Evolutionary conservation across 2,113 vertebrate genomes (phyloP), one percentile per base, ranked within the genome.

Genomic region (Morone saxatilis): DNA sequence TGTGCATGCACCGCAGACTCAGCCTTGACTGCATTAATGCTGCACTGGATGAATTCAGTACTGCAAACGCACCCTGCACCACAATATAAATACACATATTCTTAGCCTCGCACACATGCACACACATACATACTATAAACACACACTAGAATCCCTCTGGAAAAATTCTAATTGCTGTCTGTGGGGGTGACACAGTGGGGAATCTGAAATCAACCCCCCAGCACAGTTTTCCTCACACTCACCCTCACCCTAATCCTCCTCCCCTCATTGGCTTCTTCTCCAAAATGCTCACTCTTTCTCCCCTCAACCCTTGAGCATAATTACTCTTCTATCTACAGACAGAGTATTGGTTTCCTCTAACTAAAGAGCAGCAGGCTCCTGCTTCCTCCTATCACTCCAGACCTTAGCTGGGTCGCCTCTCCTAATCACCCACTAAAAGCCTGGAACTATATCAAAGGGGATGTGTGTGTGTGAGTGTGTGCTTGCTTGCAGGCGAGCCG

Each of bases 401-500:
- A 91, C 91, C 93, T 86, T 83, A 87, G 90, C 78, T 81, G 61
- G 76, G 86, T 92, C 86, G 84, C 90, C 80, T 94, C 84, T 89
- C 89, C 87, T 94, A 92, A 94, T 95, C 93, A 92, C 88, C 88
- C 69, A 65, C 90, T 92, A 93, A 92, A 87, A 95, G 90, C 91
- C 85, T 91, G 89, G 73, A 92, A 91, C 85, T 70, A 76, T 92
- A 94, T 95, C 90, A 95, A 94, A 94, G 90, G 76, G 73, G 60
- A 40, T 73, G 76, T 68, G 72, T 79, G 69, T 51, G 69, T 38
- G 74, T 56, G 62, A 22, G 50, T 38, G 19, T 45, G 16, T 62
- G 22, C 31, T 31, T 66, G 53, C 43, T 60, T 71, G 38, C 11
- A 56, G 41, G 67, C 68, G 77, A 80, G 66, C 31, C 10, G 19